These are phyloP conservation scores for Porites rus DNA, from an alignment of 92 coral and sea anemone genomes.

Conservation along the genomic window DNA sequence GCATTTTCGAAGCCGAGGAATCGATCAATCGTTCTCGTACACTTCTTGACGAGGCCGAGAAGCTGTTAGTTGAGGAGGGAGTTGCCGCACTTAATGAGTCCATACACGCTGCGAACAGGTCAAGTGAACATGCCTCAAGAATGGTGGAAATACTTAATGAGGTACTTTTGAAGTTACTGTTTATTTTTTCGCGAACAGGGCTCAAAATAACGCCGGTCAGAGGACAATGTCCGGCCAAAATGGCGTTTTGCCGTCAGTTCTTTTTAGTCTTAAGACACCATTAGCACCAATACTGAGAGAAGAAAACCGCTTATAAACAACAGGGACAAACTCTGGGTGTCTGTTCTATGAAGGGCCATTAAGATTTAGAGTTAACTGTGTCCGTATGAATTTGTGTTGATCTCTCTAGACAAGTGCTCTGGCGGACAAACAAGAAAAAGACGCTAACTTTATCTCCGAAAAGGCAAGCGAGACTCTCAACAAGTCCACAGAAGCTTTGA, in stretches of 20 bases:
- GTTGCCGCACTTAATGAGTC: constrained; percentile 72
- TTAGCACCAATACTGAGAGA: too few species aligned
- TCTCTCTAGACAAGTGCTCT: constrained; percentile 69
- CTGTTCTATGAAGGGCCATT: too few species aligned
- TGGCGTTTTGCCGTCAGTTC: too few species aligned
- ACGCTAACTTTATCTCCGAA: constrained; percentile 73
- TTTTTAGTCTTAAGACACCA: too few species aligned
- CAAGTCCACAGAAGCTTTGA: constrained; percentile 75
- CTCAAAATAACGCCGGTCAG: too few species aligned
- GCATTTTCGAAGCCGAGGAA: constrained; percentile 71
- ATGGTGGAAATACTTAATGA: constrained; percentile 78
- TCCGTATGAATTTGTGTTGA: background rate
- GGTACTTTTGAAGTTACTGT: constrained; percentile 42
- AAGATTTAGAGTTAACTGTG: background rate
- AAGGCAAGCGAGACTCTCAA: constrained; percentile 68
- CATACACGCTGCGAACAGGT: constrained; percentile 65
- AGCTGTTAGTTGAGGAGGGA: constrained; percentile 56
- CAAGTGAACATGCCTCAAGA: constrained; percentile 74
- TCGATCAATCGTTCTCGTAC: constrained; percentile 83
- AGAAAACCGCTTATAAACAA: too few species aligned
- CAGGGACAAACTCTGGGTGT: too few species aligned
- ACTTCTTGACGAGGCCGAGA: constrained; percentile 69
- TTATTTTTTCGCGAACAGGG: too few species aligned
- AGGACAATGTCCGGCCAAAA: too few species aligned
- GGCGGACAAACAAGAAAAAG: constrained; percentile 81